These are phyloP conservation scores for Rhynchotus rufescens DNA, from an alignment of 2,797 vertebrate genomes.

Conservation along the genomic window DNA sequence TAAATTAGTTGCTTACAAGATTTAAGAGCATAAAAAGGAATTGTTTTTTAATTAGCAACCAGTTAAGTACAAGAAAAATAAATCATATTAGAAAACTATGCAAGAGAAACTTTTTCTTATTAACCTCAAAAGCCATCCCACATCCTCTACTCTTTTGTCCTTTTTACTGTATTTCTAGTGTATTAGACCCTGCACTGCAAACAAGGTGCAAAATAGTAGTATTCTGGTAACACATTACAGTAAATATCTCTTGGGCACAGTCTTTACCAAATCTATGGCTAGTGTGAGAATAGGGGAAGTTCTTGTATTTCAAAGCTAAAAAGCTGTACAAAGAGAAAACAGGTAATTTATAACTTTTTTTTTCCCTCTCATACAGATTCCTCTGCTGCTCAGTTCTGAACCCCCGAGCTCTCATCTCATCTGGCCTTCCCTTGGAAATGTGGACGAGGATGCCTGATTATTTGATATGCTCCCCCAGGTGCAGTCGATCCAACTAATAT, in stretches of 20 bases:
- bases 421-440: background rate
- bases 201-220: background rate
- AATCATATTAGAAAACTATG: background rate
- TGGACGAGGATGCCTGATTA: background rate
- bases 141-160: background rate
- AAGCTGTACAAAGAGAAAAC: background rate
- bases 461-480: background rate
- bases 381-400: conserved; percentile 22
- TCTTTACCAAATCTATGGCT: background rate
- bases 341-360: background rate
- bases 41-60: background rate
- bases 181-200: background rate
- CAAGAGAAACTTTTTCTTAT: background rate
- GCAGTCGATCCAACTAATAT: background rate
- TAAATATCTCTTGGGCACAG: background rate
- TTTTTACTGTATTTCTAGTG: too few relatives aligned
- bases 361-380: background rate
- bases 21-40: background rate
- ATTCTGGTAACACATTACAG: background rate
- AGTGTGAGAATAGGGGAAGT: background rate
- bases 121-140: background rate
- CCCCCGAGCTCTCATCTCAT: background rate
- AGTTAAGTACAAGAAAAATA: background rate
- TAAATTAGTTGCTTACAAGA: background rate
- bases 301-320: conserved; percentile 6